Percentiles rank a stretch among this genome's conserved stretches.
Evolutionary conservation across 2,113 vertebrate genomes (phyloP).

Genomic region (Pithys albifrons): DNA sequence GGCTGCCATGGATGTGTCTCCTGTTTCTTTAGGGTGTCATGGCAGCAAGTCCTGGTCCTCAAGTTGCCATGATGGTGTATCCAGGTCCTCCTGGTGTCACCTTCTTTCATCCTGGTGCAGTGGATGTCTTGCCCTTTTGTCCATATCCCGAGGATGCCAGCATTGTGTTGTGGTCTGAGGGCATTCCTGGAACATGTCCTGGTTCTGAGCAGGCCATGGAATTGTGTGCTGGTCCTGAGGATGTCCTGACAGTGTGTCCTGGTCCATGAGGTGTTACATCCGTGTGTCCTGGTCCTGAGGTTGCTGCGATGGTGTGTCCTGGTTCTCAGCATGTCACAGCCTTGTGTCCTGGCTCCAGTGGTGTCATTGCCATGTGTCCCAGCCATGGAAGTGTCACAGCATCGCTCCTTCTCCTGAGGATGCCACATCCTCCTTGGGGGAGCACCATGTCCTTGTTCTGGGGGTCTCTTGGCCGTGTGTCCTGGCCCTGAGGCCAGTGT

Average conservation of each 20-base stretch:
- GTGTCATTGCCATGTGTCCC: neutral
- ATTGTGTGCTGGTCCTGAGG: neutral
- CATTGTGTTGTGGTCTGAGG: neutral
- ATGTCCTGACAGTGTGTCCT: neutral
- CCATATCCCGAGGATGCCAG: neutral
- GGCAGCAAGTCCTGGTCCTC: neutral
- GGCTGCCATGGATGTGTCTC: neutral
- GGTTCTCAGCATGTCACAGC: neutral
- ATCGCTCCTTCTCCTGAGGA: too few relatives aligned
- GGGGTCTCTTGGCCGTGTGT: neutral
- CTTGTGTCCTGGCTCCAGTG: neutral
- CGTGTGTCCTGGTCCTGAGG: neutral
- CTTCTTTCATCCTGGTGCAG: neutral
- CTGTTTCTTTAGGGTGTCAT: neutral
- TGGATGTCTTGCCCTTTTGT: neutral
- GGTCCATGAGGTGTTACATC: neutral
- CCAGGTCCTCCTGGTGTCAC: neutral
- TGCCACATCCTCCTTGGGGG: neutral
- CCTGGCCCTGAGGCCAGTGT: neutral
- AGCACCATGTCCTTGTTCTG: neutral
- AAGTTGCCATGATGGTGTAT: neutral
- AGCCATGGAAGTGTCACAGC: too few relatives aligned
- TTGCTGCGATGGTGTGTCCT: fast-evolving
- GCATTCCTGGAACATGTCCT: neutral
- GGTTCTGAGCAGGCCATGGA: neutral